Percentiles rank a stretch among this genome's conserved stretches.
Evolutionary conservation across 64 coral and sea anemone genomes (phyloP).

Genomic region (Porites lutea): DNA sequence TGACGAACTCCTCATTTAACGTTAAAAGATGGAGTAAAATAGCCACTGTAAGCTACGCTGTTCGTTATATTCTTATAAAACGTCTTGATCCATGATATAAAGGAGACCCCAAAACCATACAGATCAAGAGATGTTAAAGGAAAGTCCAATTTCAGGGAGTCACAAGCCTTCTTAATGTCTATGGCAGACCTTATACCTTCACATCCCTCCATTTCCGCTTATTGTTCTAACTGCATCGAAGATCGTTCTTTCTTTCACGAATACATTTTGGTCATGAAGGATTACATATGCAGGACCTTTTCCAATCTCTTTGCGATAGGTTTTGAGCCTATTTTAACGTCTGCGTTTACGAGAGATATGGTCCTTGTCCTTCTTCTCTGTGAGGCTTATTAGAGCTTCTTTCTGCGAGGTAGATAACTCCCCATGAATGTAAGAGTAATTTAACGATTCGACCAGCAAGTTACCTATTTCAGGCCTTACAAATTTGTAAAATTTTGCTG

Average conservation of each 20-base stretch:
- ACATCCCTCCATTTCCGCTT: neutral
- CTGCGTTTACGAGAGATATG: slow-evolving; percentile 50
- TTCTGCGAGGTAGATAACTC: slow-evolving; percentile 14
- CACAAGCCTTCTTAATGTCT: slow-evolving; percentile 40
- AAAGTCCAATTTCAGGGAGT: neutral
- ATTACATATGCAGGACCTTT: slow-evolving; percentile 34
- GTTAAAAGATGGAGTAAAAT: too few species aligned
- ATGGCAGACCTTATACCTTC: neutral
- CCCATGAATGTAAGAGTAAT: neutral
- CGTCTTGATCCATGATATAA: slow-evolving; percentile 10
- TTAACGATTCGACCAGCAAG: slow-evolving; percentile 28
- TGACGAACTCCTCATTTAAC: too few species aligned
- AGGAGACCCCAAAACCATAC: neutral
- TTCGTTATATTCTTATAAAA: slow-evolving; percentile 24
- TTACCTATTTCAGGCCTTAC: slow-evolving; percentile 5
- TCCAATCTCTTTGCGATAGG: slow-evolving; percentile 43
- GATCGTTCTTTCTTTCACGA: slow-evolving; percentile 30
- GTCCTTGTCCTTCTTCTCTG: slow-evolving; percentile 14
- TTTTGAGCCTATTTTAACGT: slow-evolving; percentile 69
- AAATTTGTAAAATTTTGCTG: slow-evolving; percentile 21
- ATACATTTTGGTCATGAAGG: neutral
- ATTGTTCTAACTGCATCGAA: neutral
- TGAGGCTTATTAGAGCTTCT: slow-evolving; percentile 44
- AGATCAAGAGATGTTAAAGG: neutral
- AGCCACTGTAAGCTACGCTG: too few species aligned